These are phyloP conservation scores for Ophion ventricosus DNA, from an alignment of 2,888 invertebrate species.

Conservation along the genomic window DNA sequence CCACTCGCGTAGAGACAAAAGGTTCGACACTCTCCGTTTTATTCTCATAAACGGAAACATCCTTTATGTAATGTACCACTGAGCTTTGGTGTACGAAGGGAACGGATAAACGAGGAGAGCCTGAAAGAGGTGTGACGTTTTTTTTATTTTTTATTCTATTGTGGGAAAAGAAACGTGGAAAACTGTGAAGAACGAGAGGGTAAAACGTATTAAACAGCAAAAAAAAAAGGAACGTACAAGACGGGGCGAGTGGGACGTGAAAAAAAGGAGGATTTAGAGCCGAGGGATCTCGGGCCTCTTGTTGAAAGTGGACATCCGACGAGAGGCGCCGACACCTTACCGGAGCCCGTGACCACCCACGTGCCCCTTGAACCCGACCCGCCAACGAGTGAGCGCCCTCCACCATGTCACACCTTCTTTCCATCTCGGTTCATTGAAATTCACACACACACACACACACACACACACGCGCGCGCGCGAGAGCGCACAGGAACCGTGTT, in stretches of 20 bases:
- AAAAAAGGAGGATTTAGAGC: conserved; percentile 53
- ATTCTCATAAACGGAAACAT: conserved; percentile 30
- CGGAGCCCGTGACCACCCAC: conserved; percentile 56
- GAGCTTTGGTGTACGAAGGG: not conserved
- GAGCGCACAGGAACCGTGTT: not conserved
- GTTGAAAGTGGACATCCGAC: conserved; percentile 54
- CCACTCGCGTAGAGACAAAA: conserved; percentile 13
- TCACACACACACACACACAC: not conserved
- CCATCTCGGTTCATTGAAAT: conserved; percentile 10
- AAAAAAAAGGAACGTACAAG: not conserved
- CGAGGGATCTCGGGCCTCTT: conserved; percentile 48
- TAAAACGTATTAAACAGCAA: conserved; percentile 53
- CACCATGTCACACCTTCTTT: conserved; percentile 24
- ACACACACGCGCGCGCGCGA: not conserved
- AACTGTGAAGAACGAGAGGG: conserved; percentile 42
- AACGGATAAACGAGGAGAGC: not conserved
- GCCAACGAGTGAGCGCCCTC: conserved; percentile 32
- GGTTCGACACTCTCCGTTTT: conserved; percentile 11
- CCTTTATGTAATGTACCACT: conserved; percentile 9
- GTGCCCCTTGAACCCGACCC: conserved; percentile 49
- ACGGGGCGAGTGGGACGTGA: conserved; percentile 37
- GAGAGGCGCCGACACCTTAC: conserved; percentile 54
- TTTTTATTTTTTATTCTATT: not conserved
- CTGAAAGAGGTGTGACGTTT: conserved; percentile 1
- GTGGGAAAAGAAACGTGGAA: conserved; percentile 1